A percentile compares a stretch with the other conserved stretches of the same genome.
Evolutionary conservation across 2,797 vertebrate species (phyloP).

Genomic region (Ispidina lecontei): DNA sequence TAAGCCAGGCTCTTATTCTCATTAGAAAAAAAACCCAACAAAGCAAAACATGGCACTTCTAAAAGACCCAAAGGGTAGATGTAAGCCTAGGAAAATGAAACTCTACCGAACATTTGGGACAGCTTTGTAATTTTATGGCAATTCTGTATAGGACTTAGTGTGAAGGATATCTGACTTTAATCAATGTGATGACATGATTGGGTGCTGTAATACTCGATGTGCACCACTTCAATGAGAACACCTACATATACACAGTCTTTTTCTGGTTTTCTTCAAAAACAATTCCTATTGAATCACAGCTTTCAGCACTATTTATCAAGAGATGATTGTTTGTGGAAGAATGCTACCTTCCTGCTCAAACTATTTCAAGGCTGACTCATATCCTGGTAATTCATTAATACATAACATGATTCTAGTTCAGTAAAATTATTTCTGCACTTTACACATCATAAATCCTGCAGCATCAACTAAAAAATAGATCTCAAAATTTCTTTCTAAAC

Average conservation of each 20-base stretch:
- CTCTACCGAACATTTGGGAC: not conserved
- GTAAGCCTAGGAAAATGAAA: not conserved
- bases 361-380: constrained; percentile 64
- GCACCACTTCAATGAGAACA: not conserved
- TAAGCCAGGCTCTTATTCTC: not conserved
- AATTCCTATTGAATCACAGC: constrained; percentile 64
- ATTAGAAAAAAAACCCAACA: not conserved
- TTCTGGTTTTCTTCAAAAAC: constrained; percentile 38
- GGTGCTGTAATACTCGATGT: not conserved
- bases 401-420: constrained; percentile 26
- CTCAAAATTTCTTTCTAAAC: constrained; percentile 42
- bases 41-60: not conserved
- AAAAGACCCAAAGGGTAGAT: not conserved
- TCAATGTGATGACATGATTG: not conserved
- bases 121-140: not conserved
- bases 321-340: constrained; percentile 66
- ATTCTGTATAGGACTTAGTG: not conserved
- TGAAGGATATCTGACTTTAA: not conserved
- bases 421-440: constrained; percentile 22
- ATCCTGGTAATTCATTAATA: constrained; percentile 72
- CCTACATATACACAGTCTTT: not conserved
- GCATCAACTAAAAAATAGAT: constrained; percentile 32
- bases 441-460: constrained; percentile 42
- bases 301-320: constrained; percentile 48
- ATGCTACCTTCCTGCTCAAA: constrained; percentile 54